Conservation (phyloP, 2,113 vertebrate species). For the Hemiprocne comata region DNA sequence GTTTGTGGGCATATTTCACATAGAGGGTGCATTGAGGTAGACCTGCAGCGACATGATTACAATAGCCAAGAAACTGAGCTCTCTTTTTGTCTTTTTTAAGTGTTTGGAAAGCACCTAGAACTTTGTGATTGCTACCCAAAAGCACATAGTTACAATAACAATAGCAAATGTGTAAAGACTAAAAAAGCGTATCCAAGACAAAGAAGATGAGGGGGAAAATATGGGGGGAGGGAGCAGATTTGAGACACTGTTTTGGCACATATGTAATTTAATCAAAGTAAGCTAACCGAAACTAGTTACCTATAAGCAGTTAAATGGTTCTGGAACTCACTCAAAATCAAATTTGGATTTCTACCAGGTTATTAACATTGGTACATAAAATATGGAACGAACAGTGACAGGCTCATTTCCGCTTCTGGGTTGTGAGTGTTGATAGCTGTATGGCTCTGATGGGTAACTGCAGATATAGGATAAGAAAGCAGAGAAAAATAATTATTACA, state of each 20-base stretch:
- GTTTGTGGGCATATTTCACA: constrained; percentile 48
- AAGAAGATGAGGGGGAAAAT: not conserved
- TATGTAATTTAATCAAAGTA: not conserved
- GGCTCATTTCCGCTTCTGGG: constrained; percentile 23
- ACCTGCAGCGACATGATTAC: constrained; percentile 20
- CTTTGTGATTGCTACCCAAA: constrained; percentile 5
- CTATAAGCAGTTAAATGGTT: not conserved
- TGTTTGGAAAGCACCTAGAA: constrained; percentile 48
- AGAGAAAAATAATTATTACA: not conserved
- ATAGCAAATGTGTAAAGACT: not conserved
- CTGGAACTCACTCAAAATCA: constrained; percentile 26
- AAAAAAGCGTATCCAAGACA: not conserved
- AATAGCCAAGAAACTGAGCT: constrained; percentile 19
- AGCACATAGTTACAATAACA: not conserved
- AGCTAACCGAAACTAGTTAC: not conserved
- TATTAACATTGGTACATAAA: not conserved
- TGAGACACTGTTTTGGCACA: not conserved
- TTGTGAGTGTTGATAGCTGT: constrained; percentile 5
- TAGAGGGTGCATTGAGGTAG: constrained; percentile 43
- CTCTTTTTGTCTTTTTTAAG: not conserved
- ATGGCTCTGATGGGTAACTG: constrained; percentile 13
- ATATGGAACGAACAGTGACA: not conserved
- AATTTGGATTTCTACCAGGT: constrained; percentile 5
- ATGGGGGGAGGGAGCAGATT: not conserved
- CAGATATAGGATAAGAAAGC: constrained; percentile 15